Base-by-base conservation (phyloP, 2,113 vertebrate species). In the Conger conger region DNA sequence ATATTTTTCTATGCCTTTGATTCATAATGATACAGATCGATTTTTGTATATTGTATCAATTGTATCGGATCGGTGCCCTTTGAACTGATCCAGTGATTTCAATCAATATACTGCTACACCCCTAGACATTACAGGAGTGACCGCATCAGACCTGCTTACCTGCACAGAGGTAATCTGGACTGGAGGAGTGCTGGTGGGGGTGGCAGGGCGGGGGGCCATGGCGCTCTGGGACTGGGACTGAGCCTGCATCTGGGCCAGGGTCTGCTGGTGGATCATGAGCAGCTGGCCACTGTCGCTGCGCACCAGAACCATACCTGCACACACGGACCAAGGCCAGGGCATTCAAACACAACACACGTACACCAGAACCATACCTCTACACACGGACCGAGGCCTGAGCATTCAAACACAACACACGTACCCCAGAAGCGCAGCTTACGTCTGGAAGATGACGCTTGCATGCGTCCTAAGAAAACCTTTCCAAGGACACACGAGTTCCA, bases 161-260 rank as follows among this genome's bases (percentile, higher is more conserved):
- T 97, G 96, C 76, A 97, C 95, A 17, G 97, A 94, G 0, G 96
- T 96, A 89, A 98, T 96, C 94, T 99, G 97, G 89, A 98, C 97
- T 2, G 97, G 95, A 86, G 97, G 95, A 90, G 96, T 96, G 94
- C 93, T 97, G 88, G 96, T 96, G n/a, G 97, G 96, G 54, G 96
- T 96, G n/a, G 96, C 94, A 76, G 97, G 96, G 86, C 96, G 95
- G 82, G 97, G 96, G 23, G 96, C 94, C 95, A 98, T 97, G 91
- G 96, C 94, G 68, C 95, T 96, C 89, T 98, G 97, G 87, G 97
- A 95, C 93, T 97, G 97, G 20, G 97, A 94, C 92, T 99, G 97
- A 83, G 97, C 97, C 93, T 98, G 97, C 95, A 98, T 98, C 93
- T 98, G 98, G 0, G 97, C 97, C 94, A 99, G 88, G 63, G 97